Conservation (phyloP, 92 coral and sea anemone species). For the Epizoanthus fatuus region DNA sequence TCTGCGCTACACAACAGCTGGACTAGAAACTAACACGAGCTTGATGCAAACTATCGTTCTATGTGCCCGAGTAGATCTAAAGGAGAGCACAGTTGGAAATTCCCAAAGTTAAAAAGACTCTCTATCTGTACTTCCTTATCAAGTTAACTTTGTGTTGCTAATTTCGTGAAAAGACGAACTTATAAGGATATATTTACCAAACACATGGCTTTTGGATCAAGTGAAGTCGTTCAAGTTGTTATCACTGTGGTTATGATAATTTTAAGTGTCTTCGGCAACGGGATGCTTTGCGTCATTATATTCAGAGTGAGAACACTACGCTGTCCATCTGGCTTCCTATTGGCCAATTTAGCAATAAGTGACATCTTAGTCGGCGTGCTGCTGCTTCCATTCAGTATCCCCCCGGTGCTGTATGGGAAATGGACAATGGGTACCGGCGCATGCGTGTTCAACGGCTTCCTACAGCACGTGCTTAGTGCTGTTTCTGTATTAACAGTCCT, state of each 20-base stretch:
- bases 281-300: slow-evolving; percentile 71
- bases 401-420: slow-evolving; percentile 47
- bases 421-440: slow-evolving; percentile 46
- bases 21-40: too few species aligned
- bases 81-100: too few species aligned
- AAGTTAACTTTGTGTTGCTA: too few species aligned
- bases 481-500: slow-evolving; percentile 87
- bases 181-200: too few species aligned
- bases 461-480: slow-evolving; percentile 77
- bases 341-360: slow-evolving; percentile 81
- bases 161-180: too few species aligned
- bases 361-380: slow-evolving; percentile 78
- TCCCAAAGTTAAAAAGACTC: too few species aligned
- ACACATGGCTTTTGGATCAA: slow-evolving; percentile 12
- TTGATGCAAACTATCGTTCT: too few species aligned
- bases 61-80: too few species aligned
- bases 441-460: slow-evolving; percentile 74
- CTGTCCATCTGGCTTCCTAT: slow-evolving; percentile 82
- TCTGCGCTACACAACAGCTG: too few species aligned
- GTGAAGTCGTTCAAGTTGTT: slow-evolving; percentile 49
- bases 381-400: slow-evolving; percentile 80
- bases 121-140: too few species aligned
- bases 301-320: slow-evolving; percentile 80
- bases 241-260: slow-evolving; percentile 64
- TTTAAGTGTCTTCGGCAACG: slow-evolving; percentile 71